Evolutionary conservation across 2,113 vertebrate genomes (phyloP), one percentile per base, ranked within the genome.

Genomic region (Pygoscelis adeliae): DNA sequence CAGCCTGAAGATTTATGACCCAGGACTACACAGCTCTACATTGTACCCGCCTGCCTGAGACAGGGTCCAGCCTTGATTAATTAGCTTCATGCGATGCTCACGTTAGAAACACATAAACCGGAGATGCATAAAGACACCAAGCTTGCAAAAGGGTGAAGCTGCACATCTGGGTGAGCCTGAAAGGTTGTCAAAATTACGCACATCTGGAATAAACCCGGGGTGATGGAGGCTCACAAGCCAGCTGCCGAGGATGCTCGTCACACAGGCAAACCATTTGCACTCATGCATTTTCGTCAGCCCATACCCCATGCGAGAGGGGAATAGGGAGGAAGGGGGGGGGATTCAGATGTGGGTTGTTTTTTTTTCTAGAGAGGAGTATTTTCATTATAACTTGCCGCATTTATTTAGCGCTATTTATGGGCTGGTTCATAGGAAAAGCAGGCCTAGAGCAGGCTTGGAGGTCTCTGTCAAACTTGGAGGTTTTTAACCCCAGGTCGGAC

Each of bases 261-360:
- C 44, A 32, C 69, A 44, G 87, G 66, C n/a, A 44, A 92, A 14
- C 7, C 25, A 3, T 23, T 17, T 3, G 72, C 30, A 19, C 50
- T 74, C 11, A 3, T 42, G 42, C 42, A 42, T 73, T 83, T 56
- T 30, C 29, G 9, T 52, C 95, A 65, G 34, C 44, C 56, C 58
- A 55, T 44, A 74, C 96, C 70, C 29, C 10, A 6, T 0, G 6
- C 0, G 0, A 13, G 25, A 27, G 42, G 8, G 32, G 32, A 44
- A 46, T 1, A 19, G 32, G 72, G 61, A 53, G 5, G 10, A 40
- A 36, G 13, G 7, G 5, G 8, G 6, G 5, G 7, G 18, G 42
- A 14, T 19, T 9, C 18, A 23, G 15, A 13, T 22, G 27, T 23
- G 56, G 18, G 4, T 42, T 42, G 3, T 6, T 18, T 30, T 36